Evolutionary conservation across 2,797 vertebrate genomes (phyloP), one percentile per base, ranked within the genome.

Genomic region (Poeciliopsis turneri): DNA sequence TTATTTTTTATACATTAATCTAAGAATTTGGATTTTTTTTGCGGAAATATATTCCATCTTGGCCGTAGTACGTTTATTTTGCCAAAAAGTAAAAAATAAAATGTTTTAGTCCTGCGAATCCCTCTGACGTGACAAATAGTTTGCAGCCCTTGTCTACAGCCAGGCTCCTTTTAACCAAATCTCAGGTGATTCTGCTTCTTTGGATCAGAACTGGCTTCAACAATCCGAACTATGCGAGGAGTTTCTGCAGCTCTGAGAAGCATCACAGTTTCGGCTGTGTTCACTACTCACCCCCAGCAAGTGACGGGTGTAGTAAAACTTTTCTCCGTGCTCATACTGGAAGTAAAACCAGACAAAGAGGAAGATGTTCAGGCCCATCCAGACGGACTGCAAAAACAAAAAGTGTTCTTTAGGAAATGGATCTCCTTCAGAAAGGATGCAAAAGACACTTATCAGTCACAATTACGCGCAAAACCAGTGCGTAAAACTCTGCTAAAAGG

Each of bases 281-380:
- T 36, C 28, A 11, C 64, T 36, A 84, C 96, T 97, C 90, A 98
- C 97, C 94, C 97, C 97, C 0, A 98, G 87, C 71, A 99, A 92
- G 86, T 96, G 93, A 74, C 97, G 96, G 5, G 97, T 99, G 93
- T 99, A 98, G 92, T 91, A 96, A 89, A 93, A 98, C 5, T 71
- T 53, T 1, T 94, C 85, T 0, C 86, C 87, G 76, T 16, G 72
- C 45, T 98, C 95, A 77, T 97, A 99, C 10, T 90, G 78, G 25
- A 96, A 68, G 89, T 97, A 98, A 84, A 89, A 96, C 82, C 92
- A 91, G 0, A 96, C 92, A 86, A 99, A 99, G 39, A 99, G 89
- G 84, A 97, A 97, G 81, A 96, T 92, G 88, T 98, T 99, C 93
- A 98, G 94, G 72, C 86, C 96, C 94, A 98, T 94, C 97, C 97